Percentiles rank a stretch among this genome's conserved stretches.
These are phyloP conservation scores for Narcine bancroftii DNA, from an alignment of 2,113 vertebrate species.

Conservation along the genomic window DNA sequence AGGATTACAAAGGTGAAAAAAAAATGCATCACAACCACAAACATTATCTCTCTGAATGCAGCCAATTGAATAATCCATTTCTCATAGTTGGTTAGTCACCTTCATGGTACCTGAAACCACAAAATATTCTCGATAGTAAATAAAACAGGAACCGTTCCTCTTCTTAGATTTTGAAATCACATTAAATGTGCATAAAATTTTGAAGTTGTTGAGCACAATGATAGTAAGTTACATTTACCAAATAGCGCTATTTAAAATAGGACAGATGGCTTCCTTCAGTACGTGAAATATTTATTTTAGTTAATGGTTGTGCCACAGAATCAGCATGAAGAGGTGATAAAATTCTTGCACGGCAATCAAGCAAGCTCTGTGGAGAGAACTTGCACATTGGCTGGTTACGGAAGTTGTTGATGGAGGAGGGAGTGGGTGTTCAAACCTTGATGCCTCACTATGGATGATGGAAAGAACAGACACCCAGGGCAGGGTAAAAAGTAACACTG, in stretches of 20 bases:
- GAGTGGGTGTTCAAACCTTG: no score
- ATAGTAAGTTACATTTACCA: neutral
- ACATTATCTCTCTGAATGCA: neutral
- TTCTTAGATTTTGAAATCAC: neutral
- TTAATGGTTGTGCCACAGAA: neutral
- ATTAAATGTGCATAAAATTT: neutral
- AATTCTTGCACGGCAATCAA: no score
- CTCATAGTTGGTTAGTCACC: neutral
- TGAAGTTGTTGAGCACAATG: neutral
- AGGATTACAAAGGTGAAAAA: neutral
- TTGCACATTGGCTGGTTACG: neutral
- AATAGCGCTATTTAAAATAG: neutral
- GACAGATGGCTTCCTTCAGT: neutral
- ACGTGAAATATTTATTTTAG: neutral
- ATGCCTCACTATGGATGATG: no score
- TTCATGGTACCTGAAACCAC: neutral
- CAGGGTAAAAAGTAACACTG: no score
- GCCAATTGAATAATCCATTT: neutral
- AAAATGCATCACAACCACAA: neutral
- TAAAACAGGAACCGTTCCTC: neutral
- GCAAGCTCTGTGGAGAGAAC: no score
- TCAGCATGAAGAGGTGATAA: neutral
- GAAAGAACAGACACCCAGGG: no score
- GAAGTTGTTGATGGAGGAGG: neutral
- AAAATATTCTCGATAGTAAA: neutral